Percentiles rank a stretch among this genome's conserved stretches.
phyloP scores from a whole-genome alignment of 2,113 vertebrate genomes.

The Alouatta palliata region DNA sequence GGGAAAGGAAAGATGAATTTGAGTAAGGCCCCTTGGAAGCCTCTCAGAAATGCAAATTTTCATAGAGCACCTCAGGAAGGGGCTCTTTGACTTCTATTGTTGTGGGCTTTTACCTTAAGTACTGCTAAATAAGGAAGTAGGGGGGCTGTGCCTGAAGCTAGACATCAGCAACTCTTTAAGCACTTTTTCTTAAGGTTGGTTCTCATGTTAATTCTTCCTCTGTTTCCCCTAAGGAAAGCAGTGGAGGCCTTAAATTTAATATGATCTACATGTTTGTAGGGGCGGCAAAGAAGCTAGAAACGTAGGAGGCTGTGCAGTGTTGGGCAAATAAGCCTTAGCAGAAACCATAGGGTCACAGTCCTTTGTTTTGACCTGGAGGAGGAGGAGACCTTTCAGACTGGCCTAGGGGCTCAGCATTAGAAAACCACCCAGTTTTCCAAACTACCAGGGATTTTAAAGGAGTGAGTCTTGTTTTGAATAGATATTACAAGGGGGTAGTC shows the following conservation, averaged over 20 bases:
- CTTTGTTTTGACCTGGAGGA: not conserved
- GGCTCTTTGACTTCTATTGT: not conserved
- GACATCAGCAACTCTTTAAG: not conserved
- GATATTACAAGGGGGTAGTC: not conserved
- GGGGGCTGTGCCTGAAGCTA: not conserved
- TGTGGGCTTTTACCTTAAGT: not conserved
- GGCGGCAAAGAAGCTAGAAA: not conserved
- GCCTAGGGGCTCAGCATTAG: not conserved
- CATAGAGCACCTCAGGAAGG: not conserved
- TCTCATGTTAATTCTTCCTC: not conserved
- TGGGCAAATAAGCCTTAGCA: not conserved
- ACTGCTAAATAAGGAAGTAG: not conserved
- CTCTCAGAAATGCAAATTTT: constrained; percentile 60
- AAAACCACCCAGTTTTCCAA: not conserved
- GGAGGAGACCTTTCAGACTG: not conserved
- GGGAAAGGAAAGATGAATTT: not conserved
- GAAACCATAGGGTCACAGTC: not conserved
- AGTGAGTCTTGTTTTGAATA: not conserved
- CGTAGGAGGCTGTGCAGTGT: not conserved
- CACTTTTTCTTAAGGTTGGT: not conserved
- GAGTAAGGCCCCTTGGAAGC: not conserved
- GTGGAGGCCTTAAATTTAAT: constrained; percentile 33
- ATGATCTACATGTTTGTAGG: not conserved
- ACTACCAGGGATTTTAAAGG: not conserved
- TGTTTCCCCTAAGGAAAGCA: not conserved